Base-by-base conservation (phyloP, 2,113 vertebrate genomes). In the Sphaerodactylus townsendi region DNA sequence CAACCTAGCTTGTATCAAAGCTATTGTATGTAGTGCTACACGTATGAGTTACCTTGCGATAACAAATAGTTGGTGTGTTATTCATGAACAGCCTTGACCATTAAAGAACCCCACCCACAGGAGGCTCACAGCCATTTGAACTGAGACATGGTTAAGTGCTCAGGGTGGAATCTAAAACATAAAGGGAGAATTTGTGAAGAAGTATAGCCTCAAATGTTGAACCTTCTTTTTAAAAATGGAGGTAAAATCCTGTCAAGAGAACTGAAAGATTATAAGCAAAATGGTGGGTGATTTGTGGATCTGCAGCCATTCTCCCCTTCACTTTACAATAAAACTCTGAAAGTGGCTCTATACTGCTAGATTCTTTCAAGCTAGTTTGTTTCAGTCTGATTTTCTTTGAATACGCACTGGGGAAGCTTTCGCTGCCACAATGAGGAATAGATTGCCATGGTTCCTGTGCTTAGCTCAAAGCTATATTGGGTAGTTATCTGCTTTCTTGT, bases 1-100 rank as follows among this genome's bases (percentile, higher is more conserved):
- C 62, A 53, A 73, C 83, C 37, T 28, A 76, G 80, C 84, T 72
- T 14, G 6, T 37, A 75, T 84, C 70, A 46, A 79, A 88, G 74
- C 44, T 48, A 3, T 62, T 64, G 41, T 1, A 65, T 37, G 53
- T 2, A 0, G 62, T 10, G 65, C 59, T 0, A 0, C 28, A 44
- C 46, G 65, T 0, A n/a, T n/a, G 48, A 71, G 59, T 69, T 53
- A 33, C 70, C 78, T 80, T 59, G 21, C 72, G 77, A 68, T 17
- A 39, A 81, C 35, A 8, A 35, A 28, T 48, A 17, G 14, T 69
- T 85, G 68, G 56, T 37, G 46, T 71, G 28, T 62, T 50, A 71
- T 48, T 71, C 65, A 44, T 56, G 53, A 59, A 25, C 53, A 23
- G 39, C 23, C 69, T 62, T 64, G 53, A 44, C 37, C 39, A 28